These are phyloP conservation scores for Phlogophora meticulosa DNA, from an alignment of 2,888 invertebrate genomes.

Conservation along the genomic window DNA sequence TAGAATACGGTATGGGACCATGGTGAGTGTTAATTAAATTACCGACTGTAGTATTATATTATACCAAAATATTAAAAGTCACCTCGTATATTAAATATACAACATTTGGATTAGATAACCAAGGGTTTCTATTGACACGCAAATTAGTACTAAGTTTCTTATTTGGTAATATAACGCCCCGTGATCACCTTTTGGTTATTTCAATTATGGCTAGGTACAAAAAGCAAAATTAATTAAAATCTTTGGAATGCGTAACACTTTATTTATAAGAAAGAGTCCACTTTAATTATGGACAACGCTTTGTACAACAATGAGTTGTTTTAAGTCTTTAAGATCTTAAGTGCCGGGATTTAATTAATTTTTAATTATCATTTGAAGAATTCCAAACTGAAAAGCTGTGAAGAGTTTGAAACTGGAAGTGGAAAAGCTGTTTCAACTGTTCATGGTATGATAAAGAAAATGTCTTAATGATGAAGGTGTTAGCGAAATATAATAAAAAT, in stretches of 20 bases:
- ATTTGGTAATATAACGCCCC: neutral
- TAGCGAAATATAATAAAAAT: neutral
- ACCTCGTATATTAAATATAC: too few relatives aligned
- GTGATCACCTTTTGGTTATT: slow-evolving; percentile 27
- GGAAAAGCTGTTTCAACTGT: neutral
- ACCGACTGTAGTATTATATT: too few relatives aligned
- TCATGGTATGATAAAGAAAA: neutral
- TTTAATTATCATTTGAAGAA: slow-evolving; percentile 33
- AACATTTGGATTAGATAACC: too few relatives aligned
- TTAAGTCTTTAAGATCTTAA: slow-evolving; percentile 39
- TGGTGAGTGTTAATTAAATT: too few relatives aligned
- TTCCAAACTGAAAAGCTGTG: slow-evolving; percentile 24
- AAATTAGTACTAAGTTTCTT: neutral
- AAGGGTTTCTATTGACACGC: too few relatives aligned
- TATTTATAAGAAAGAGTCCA: slow-evolving; percentile 34
- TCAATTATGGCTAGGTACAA: slow-evolving; percentile 7
- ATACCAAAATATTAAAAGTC: too few relatives aligned
- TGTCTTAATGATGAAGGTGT: slow-evolving; percentile 3
- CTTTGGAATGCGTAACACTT: slow-evolving; percentile 31
- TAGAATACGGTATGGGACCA: too few relatives aligned
- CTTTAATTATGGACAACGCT: slow-evolving; percentile 38
- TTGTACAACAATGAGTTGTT: slow-evolving; percentile 45
- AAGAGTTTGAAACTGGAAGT: slow-evolving; percentile 13
- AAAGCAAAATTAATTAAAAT: slow-evolving; percentile 43
- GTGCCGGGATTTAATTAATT: slow-evolving; percentile 48